A percentile compares a stretch with the other conserved stretches of the same genome.
Evolutionary conservation across 2,797 vertebrate genomes (phyloP).

Genomic region (Thaleichthys pacificus): DNA sequence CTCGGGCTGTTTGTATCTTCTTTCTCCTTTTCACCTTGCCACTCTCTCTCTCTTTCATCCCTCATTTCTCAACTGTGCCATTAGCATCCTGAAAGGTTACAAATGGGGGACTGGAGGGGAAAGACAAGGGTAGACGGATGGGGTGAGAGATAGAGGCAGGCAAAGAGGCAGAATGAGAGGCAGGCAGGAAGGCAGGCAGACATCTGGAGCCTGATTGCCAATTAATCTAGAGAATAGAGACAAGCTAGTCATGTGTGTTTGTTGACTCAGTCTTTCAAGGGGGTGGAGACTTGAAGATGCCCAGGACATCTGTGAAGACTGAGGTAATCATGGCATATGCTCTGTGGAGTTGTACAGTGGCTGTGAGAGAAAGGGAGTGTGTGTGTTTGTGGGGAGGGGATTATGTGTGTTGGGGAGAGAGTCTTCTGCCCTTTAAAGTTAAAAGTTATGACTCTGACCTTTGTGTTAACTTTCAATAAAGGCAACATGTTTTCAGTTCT

Average conservation of each 20-base stretch:
- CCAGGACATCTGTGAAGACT: constrained; percentile 30
- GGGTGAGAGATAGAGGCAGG: constrained; percentile 36
- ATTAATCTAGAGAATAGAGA: constrained; percentile 62
- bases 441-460: too few relatives aligned
- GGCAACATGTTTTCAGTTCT: too few relatives aligned
- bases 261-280: constrained; percentile 37
- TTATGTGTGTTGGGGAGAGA: too few relatives aligned
- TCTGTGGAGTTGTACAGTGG: constrained; percentile 24
- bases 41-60: not conserved
- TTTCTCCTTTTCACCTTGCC: not conserved
- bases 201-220: constrained; percentile 57
- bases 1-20: not conserved
- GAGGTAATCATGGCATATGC: constrained; percentile 21
- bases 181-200: constrained; percentile 39
- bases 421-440: too few relatives aligned
- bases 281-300: constrained; percentile 50
- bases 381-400: constrained; percentile 1
- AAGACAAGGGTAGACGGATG: not conserved
- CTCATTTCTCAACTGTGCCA: constrained; percentile 35
- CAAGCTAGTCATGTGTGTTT: constrained; percentile 42
- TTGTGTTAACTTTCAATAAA: too few relatives aligned
- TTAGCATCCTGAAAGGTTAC: constrained; percentile 49
- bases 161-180: constrained; percentile 48
- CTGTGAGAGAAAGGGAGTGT: constrained; percentile 31
- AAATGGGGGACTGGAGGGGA: constrained; percentile 16